A percentile compares a stretch with the other conserved stretches of the same genome.
Evolutionary conservation across 2,113 vertebrate species (phyloP).

Genomic region (Rhipidura dahli): DNA sequence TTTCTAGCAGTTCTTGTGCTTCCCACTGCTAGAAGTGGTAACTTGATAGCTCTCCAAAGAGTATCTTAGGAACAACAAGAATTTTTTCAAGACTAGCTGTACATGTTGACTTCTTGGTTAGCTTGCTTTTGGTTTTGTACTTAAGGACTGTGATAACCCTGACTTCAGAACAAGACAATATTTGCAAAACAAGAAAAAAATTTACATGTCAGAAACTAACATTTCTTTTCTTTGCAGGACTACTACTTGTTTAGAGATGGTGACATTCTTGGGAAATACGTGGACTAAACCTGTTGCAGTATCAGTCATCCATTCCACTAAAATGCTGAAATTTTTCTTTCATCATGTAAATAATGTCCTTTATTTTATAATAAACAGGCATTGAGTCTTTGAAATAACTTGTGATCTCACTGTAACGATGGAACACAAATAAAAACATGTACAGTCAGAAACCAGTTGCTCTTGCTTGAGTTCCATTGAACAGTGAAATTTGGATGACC

Average conservation of each 20-base stretch:
- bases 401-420: slow-evolving; percentile 48
- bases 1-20: neutral
- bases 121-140: neutral
- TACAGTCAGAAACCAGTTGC: slow-evolving; percentile 32
- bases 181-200: neutral
- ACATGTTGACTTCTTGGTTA: neutral
- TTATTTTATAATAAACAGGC: slow-evolving; percentile 76
- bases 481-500: slow-evolving; percentile 22
- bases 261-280: slow-evolving; percentile 94
- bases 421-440: slow-evolving; percentile 72
- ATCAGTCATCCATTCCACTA: slow-evolving; percentile 69
- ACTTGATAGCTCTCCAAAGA: neutral
- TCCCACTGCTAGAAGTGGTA: neutral
- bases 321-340: slow-evolving; percentile 74
- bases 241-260: slow-evolving; percentile 96
- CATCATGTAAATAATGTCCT: slow-evolving; percentile 90
- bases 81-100: neutral
- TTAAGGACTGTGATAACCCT: neutral
- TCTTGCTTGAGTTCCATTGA: slow-evolving; percentile 33
- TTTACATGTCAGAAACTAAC: rapidly evolving
- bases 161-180: neutral
- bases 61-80: neutral
- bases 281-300: slow-evolving; percentile 78
- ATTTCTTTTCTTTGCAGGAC: slow-evolving; percentile 77
- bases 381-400: slow-evolving; percentile 50